These are phyloP conservation scores for Stenotaenia linearis DNA, from an alignment of 2,888 invertebrate genomes.

Conservation along the genomic window DNA sequence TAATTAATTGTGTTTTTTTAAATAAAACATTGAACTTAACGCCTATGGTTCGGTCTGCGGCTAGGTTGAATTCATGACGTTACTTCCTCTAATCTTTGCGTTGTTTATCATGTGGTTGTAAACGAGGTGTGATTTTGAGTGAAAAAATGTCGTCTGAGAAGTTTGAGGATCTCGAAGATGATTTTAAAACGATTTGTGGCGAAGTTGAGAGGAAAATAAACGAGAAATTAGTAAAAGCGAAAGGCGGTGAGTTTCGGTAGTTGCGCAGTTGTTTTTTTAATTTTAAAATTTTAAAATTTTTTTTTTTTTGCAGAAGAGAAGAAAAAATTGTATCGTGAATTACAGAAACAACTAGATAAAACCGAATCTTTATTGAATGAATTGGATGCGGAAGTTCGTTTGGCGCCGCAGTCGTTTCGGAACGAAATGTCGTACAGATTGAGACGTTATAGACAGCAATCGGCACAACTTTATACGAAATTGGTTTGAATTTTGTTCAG, in stretches of 20 bases:
- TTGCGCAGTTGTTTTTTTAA: background rate
- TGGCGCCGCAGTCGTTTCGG: conserved; percentile 14
- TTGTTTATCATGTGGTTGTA: too few species aligned
- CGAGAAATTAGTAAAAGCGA: background rate
- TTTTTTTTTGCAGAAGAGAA: background rate
- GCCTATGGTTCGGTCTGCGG: too few species aligned
- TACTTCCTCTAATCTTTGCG: too few species aligned
- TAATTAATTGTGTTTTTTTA: too few species aligned
- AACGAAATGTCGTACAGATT: background rate
- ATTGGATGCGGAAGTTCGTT: background rate
- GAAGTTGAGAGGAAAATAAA: background rate
- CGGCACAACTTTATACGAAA: background rate
- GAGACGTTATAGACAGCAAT: background rate
- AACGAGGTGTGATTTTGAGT: background rate
- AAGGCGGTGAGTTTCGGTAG: conserved; percentile 7
- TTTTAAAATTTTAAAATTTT: background rate
- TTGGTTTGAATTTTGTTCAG: background rate
- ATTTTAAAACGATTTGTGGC: background rate
- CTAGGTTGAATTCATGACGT: too few species aligned
- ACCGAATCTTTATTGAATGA: background rate
- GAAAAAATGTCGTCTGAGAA: conserved; percentile 27
- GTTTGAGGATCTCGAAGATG: conserved; percentile 18
- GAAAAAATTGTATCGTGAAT: conserved; percentile 14
- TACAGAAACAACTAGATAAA: conserved; percentile 13
- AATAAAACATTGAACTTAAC: too few species aligned